Evolutionary conservation across 2,113 vertebrate genomes (phyloP).

Genomic region (Sturnus vulgaris): DNA sequence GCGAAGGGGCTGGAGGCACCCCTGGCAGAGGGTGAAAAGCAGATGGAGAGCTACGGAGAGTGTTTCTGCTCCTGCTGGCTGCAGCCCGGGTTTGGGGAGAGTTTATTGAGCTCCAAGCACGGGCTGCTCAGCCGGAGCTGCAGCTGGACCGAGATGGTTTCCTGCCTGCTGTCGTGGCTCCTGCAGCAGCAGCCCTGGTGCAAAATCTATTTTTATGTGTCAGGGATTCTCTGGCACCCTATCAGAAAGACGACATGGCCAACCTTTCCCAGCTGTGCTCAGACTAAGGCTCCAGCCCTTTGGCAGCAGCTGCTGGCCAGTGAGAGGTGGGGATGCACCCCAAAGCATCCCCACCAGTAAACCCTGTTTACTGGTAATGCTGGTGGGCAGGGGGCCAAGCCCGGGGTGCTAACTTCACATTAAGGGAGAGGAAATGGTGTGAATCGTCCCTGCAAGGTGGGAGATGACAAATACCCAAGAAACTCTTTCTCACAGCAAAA

Average conservation of each 20-base stretch:
- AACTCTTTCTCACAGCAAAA: background rate
- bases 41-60: background rate
- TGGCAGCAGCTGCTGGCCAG: background rate
- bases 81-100: background rate
- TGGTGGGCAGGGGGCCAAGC: background rate
- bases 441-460: background rate
- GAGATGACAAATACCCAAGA: background rate
- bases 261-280: background rate
- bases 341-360: background rate
- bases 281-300: background rate
- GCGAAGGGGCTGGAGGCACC: background rate
- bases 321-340: background rate
- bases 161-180: background rate
- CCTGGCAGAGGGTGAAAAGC: background rate
- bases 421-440: background rate
- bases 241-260: background rate
- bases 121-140: background rate
- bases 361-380: background rate
- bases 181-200: background rate
- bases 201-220: background rate
- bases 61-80: accelerated
- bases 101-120: background rate
- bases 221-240: background rate
- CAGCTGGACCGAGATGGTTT: background rate
- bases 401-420: background rate